Evolutionary conservation across 2,113 vertebrate genomes (phyloP).

Genomic region (Dendropsophus ebraccatus): DNA sequence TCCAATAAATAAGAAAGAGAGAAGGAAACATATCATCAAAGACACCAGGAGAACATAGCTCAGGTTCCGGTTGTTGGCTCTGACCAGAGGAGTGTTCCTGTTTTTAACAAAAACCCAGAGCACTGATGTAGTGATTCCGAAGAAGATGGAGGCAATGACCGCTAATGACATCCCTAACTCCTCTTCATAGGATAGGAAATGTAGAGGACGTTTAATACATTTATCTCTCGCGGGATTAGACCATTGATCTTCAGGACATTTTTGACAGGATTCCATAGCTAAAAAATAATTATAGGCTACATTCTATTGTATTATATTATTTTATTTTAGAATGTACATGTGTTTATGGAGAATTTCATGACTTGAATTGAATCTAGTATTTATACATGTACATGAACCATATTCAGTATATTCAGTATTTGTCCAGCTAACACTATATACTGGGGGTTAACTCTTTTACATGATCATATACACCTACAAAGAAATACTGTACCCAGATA

Average conservation of each 20-base stretch:
- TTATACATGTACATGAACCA: too few relatives aligned
- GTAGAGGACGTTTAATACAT: conserved; percentile 23
- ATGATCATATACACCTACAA: too few relatives aligned
- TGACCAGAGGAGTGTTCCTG: conserved; percentile 27
- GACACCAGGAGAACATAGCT: conserved; percentile 46
- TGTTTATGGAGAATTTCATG: too few relatives aligned
- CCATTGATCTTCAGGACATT: conserved; percentile 41
- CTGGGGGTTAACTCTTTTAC: too few relatives aligned
- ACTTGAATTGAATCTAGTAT: too few relatives aligned
- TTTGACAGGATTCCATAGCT: conserved; percentile 25
- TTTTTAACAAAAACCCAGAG: conserved; percentile 34
- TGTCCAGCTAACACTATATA: too few relatives aligned
- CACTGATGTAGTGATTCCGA: not conserved
- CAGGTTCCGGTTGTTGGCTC: conserved; percentile 40
- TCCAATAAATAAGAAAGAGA: conserved; percentile 46
- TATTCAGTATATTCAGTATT: too few relatives aligned
- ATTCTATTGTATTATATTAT: too few relatives aligned
- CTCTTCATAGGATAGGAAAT: conserved; percentile 39
- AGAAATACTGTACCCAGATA: too few relatives aligned
- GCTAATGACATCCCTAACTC: not conserved
- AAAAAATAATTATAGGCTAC: not conserved
- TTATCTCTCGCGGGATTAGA: not conserved
- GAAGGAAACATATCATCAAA: conserved; percentile 43
- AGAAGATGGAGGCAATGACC: not conserved
- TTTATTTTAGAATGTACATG: too few relatives aligned